Evolutionary conservation across 2,888 invertebrate genomes (phyloP).

Genomic region (Petrolisthes cinctipes): DNA sequence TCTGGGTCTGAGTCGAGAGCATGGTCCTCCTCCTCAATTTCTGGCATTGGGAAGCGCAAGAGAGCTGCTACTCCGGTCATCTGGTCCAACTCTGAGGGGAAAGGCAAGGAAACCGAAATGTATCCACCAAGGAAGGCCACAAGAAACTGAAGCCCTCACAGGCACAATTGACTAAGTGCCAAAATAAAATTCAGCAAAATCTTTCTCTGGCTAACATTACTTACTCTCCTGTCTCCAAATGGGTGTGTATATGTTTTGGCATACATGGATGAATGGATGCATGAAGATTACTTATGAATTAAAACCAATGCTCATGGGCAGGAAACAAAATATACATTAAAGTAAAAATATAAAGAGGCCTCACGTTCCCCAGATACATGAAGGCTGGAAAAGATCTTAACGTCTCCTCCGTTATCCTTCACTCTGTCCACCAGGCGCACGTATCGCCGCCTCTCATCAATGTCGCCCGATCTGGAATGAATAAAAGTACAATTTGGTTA

Average conservation of each 20-base stretch:
- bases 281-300: too few species aligned
- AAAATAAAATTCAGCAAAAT: too few species aligned
- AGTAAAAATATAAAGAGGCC: conserved; percentile 70
- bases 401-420: conserved; percentile 90
- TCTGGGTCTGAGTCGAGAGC: conserved; percentile 69
- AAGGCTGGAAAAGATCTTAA: conserved; percentile 97
- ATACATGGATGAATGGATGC: background rate
- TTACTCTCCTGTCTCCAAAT: too few species aligned
- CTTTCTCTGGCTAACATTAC: too few species aligned
- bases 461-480: conserved; percentile 81
- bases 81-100: conserved; percentile 85
- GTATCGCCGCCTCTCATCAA: conserved; percentile 86
- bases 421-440: conserved; percentile 92
- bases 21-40: conserved; percentile 82
- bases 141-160: too few species aligned
- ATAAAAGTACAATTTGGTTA: too few species aligned
- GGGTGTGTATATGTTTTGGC: background rate
- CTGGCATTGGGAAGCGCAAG: conserved; percentile 95
- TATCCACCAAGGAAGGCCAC: too few species aligned
- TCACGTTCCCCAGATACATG: conserved; percentile 99
- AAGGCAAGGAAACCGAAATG: background rate
- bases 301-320: background rate
- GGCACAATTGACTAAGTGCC: too few species aligned
- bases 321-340: background rate
- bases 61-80: conserved; percentile 96